Base-by-base conservation (phyloP, 2,888 invertebrate species). In the Polydrusus pterygomalis region DNA sequence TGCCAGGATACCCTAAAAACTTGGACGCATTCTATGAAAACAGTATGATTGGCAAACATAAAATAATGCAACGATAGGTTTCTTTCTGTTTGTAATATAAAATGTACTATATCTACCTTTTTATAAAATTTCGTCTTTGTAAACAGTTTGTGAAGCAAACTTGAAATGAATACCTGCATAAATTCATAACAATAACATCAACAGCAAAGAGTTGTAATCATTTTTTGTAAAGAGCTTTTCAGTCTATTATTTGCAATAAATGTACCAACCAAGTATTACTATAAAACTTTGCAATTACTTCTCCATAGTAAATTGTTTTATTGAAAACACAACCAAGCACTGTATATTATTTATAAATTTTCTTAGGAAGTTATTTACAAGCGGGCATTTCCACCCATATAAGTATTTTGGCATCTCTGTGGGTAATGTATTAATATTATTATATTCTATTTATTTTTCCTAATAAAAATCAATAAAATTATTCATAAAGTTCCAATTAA, bases 271-370 rank as follows among this genome's bases (percentile, higher is more conserved):
- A 58, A 58, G 38, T 38, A 38, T 49, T 25, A 47, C 45, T 51
- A 70, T 70, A 5, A 40, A 70, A 62, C 60, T 62, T 60, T 62
- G 18, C 62, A 70, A 62, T 70, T 70, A 62, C 70, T 70, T 70
- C 38, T 15, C 20, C 20, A 45, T 11, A 54, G 62, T 34, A 30
- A 47, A 70, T 70, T 70, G 62, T 62, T 70, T 70, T 49, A 70
- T 25, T 70, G 51, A 70, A 62, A 70, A 62, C 62, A 30, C 20
- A 43, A 11, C 58, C 34, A 38, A 62, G 47, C 18, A 45, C 40
- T 62, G 43, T 51, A 67, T 34, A 69, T 25, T 17, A 30, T 58
- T 40, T 13, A 38, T n/a, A 62, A 51, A 38, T 62, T 70, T 70
- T 62, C 62, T 38, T 0, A 18, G 15, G 62, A 70, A 62, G 18